Percentiles rank a stretch among this genome's conserved stretches.
Evolutionary conservation across 2,113 vertebrate genomes (phyloP).

Genomic region (Menura novaehollandiae): DNA sequence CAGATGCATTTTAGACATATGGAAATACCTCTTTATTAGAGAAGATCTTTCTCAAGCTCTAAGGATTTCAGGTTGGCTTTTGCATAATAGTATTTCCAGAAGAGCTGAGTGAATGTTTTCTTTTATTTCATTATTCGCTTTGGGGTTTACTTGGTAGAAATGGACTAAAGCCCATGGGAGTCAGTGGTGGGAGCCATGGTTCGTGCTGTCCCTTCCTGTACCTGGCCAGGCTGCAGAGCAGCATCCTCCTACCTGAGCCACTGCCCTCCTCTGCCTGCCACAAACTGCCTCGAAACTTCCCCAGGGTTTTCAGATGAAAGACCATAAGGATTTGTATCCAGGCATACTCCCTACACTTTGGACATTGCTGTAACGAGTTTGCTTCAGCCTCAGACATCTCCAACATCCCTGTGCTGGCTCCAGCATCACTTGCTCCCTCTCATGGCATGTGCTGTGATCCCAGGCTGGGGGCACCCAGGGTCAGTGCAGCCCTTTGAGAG

Average conservation of each 20-base stretch:
- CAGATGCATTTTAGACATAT: not conserved
- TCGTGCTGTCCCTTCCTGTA: not conserved
- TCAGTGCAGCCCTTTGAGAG: not conserved
- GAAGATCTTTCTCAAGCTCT: not conserved
- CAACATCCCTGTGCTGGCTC: not conserved
- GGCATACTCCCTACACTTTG: not conserved
- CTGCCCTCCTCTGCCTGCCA: not conserved
- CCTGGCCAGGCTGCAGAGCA: not conserved
- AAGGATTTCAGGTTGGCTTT: not conserved
- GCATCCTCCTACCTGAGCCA: not conserved
- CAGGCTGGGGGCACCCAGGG: not conserved
- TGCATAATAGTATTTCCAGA: not conserved
- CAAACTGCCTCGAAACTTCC: not conserved
- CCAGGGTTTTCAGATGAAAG: not conserved
- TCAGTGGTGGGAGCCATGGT: not conserved
- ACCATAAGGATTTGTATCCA: fast-evolving
- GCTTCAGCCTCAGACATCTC: not conserved
- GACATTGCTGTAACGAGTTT: not conserved
- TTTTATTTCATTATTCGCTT: not conserved
- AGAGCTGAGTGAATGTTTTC: not conserved
- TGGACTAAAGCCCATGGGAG: not conserved
- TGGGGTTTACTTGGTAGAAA: not conserved
- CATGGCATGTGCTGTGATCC: not conserved
- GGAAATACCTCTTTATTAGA: not conserved
- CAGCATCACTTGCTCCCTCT: not conserved